A percentile compares a stretch with the other conserved stretches of the same genome.
These are phyloP conservation scores for Neolamprologus brichardi DNA, from an alignment of 2,113 vertebrate species.

Conservation along the genomic window DNA sequence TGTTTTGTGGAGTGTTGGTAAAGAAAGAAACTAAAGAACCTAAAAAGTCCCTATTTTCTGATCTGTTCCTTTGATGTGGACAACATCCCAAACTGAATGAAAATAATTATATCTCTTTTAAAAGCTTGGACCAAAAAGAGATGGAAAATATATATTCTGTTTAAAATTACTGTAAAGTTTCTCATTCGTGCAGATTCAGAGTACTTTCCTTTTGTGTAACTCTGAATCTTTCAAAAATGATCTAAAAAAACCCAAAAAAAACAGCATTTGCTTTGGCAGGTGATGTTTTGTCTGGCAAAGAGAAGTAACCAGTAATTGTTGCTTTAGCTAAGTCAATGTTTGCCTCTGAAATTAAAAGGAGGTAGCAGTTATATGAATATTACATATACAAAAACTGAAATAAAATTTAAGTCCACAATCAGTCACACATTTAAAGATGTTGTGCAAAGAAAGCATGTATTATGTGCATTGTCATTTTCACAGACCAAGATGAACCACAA, in stretches of 20 bases:
- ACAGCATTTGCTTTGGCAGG: background rate
- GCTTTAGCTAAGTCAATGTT: background rate
- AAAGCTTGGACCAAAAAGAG: background rate
- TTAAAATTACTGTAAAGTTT: background rate
- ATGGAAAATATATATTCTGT: background rate
- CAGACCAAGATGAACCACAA: background rate
- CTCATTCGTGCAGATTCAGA: background rate
- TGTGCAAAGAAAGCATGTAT: background rate
- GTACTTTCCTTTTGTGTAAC: background rate
- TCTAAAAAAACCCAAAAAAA: background rate
- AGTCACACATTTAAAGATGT: background rate
- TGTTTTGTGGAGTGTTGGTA: background rate
- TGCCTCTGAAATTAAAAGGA: background rate
- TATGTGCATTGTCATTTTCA: background rate
- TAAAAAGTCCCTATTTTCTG: background rate
- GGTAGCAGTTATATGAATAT: background rate
- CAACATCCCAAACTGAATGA: background rate
- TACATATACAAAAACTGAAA: background rate
- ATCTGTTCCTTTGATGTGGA: background rate
- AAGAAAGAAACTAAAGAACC: background rate
- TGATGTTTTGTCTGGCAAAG: background rate
- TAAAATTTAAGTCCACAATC: background rate
- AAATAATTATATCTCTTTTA: background rate
- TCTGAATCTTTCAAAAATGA: background rate
- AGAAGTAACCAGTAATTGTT: background rate